Evolutionary conservation across 2,113 vertebrate species (phyloP).

Genomic region (Bubo scandiacus): DNA sequence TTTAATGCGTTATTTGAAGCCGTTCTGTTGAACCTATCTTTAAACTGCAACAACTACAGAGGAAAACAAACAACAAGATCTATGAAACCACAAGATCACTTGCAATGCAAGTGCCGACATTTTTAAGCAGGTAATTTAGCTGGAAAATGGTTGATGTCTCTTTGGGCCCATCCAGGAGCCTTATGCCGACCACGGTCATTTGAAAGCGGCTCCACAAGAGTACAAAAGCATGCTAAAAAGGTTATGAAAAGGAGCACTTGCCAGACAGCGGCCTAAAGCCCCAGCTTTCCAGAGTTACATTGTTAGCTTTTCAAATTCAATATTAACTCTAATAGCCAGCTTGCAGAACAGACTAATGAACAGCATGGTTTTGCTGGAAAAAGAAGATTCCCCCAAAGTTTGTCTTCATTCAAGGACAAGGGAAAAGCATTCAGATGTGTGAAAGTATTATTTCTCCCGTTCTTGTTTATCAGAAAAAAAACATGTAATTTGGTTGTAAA

Average conservation of each 20-base stretch:
- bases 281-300: background rate
- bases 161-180: background rate
- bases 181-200: background rate
- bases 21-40: background rate
- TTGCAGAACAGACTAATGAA: background rate
- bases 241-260: background rate
- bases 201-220: background rate
- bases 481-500: background rate
- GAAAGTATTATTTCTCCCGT: background rate
- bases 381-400: background rate
- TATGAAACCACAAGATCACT: background rate
- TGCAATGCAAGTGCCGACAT: background rate
- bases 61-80: background rate
- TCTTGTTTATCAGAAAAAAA: background rate
- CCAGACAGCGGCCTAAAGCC: background rate
- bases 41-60: background rate
- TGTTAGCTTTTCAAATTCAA: background rate
- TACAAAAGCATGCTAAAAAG: background rate
- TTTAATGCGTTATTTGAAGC: background rate
- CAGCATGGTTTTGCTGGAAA: background rate
- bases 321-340: background rate
- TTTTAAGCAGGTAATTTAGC: conserved; percentile 6
- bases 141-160: background rate
- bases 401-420: background rate
- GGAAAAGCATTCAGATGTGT: background rate